Evolutionary conservation across 2,113 vertebrate species (phyloP), one percentile per base, ranked within the genome.

Genomic region (Elanoides forficatus): DNA sequence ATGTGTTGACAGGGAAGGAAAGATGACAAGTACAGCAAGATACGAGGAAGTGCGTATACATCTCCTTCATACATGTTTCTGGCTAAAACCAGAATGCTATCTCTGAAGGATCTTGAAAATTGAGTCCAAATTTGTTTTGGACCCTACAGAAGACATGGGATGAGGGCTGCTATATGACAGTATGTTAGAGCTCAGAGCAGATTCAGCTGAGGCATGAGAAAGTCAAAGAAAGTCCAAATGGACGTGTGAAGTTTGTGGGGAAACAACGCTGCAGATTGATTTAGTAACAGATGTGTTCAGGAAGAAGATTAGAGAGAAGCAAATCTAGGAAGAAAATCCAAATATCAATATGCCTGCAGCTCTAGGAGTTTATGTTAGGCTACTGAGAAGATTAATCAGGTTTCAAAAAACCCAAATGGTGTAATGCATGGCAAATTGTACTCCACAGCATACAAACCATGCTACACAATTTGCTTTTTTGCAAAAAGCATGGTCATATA

Each of bases 361-460:
- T 91, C 78, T 75, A 94, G 62, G 89, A 95, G 83, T 96, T 95
- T 95, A 18, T 80, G 81, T 95, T 94, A 85, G 86, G 81, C 80
- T 93, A 88, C 81, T 65, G 78, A 91, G 89, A 87, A 94, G 88
- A 89, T 87, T 96, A 96, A 94, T 96, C 94, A 94, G 81, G 79
- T 94, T 92, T 90, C 56, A 70, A 25, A 91, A 91, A 32, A 29
- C 43, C 27, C 93, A 72, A 52, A 26, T 0, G 10, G 32, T 52
- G 58, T 52, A 65, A 74, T 10, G 36, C 76, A 15, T 7, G 3
- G 90, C 66, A 88, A 66, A 32, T 53, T 74, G 80, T 73, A 21
- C 74, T 93, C 62, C 42, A 18, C 80, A 81, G 79, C 80, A 68
- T 73, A 40, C 66, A 68, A 89, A 94, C 58, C 48, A 7, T 16